phyloP scores from a whole-genome alignment of 2,797 vertebrate species.

The Siniperca undulata region DNA sequence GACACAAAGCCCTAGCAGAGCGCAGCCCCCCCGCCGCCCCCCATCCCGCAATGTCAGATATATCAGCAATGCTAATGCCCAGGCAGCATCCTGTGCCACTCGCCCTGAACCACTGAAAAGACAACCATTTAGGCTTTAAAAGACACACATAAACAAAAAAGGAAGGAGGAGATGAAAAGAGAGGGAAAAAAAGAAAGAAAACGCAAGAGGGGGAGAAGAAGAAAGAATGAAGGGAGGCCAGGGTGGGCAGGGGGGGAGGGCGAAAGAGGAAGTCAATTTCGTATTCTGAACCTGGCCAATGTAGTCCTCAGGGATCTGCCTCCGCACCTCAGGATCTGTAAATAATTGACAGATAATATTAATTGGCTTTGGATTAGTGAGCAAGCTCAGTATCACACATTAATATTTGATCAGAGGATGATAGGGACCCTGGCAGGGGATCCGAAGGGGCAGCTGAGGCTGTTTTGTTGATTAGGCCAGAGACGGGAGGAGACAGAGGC shows the following conservation, averaged over 20 bases:
- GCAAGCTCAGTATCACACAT: constrained; percentile 99
- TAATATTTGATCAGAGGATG: constrained; percentile 99
- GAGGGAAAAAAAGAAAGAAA: constrained; percentile 69
- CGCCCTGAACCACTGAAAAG: constrained; percentile 72
- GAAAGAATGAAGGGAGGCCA: constrained; percentile 66
- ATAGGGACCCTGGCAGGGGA: constrained; percentile 98
- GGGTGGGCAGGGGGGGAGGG: constrained; percentile 48
- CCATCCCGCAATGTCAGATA: constrained; percentile 71
- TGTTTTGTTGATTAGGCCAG: constrained; percentile 95
- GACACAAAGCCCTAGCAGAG: constrained; percentile 77
- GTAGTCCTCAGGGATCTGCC: constrained; percentile 96
- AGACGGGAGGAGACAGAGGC: constrained; percentile 85
- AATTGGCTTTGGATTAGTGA: constrained; percentile 99
- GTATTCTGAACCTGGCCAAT: constrained; percentile 99
- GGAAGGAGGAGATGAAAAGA: constrained; percentile 75
- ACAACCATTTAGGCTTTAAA: constrained; percentile 85
- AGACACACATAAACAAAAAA: constrained; percentile 82
- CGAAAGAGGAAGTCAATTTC: constrained; percentile 95
- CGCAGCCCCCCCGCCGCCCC: constrained; percentile 1
- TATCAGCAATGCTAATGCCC: constrained; percentile 82
- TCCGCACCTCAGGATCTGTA: constrained; percentile 99
- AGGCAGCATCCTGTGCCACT: constrained; percentile 60
- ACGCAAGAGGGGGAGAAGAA: constrained; percentile 64
- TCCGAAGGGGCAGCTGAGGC: constrained; percentile 98
- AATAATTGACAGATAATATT: constrained; percentile 99